Conservation (phyloP, 2,797 vertebrate genomes). For the Neopelma chrysocephalum region DNA sequence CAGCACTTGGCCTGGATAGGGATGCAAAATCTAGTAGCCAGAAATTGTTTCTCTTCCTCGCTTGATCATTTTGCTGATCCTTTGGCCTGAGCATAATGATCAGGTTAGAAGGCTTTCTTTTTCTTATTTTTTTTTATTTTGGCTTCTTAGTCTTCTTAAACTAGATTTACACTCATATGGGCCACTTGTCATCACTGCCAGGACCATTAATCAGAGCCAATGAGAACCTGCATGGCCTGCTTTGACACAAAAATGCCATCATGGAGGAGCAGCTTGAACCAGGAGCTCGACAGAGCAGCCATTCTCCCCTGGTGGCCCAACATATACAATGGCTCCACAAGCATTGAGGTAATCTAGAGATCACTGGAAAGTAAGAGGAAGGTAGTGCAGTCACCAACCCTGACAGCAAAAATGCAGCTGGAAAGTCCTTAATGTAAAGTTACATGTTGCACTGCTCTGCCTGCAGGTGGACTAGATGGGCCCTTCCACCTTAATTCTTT, state of each 20-base stretch:
- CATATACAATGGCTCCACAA: accelerated
- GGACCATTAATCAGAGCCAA: not conserved
- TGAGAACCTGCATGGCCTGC: slow-evolving; percentile 20
- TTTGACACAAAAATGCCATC: not conserved
- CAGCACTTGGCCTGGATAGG: not conserved
- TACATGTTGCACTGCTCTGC: not conserved
- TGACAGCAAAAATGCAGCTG: not conserved
- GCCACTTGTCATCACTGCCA: not conserved
- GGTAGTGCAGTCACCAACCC: accelerated
- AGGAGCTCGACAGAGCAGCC: not conserved
- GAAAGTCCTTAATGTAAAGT: not conserved
- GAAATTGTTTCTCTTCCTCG: not conserved
- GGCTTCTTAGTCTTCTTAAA: not conserved
- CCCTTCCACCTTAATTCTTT: not conserved
- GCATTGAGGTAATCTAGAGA: not conserved
- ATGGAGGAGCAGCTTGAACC: not conserved
- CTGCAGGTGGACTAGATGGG: not conserved
- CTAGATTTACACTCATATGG: slow-evolving; percentile 7
- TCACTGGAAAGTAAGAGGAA: not conserved
- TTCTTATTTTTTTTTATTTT: not conserved
- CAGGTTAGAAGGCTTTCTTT: slow-evolving; percentile 2
- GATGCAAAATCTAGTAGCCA: slow-evolving; percentile 23
- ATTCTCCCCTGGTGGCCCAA: not conserved
- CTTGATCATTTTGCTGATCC: slow-evolving; percentile 57
- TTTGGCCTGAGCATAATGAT: not conserved